Base-by-base conservation (phyloP, 2,113 vertebrate genomes). In the Protobothrops mucrosquamatus region DNA sequence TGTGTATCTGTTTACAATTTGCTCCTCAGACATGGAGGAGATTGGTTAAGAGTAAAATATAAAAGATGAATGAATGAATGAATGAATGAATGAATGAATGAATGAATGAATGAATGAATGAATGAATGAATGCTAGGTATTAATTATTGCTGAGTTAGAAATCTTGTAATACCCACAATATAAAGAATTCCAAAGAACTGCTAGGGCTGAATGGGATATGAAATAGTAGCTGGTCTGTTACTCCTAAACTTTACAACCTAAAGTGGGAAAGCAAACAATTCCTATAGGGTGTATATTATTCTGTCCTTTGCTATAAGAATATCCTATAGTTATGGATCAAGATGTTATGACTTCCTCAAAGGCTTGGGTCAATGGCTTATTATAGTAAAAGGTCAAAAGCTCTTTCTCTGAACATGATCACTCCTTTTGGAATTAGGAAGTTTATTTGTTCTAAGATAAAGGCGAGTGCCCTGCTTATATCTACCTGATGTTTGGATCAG, bases 381-480 rank as follows among this genome's bases (percentile, higher is more conserved):
- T 88, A 92, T 95, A 97, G 93, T 55, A 87, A 95, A 87, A 43
- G 61, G 85, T 69, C 90, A 96, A 48, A 55, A 88, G 94, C 64
- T 95, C 94, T 94, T 94, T 92, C 94, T 92, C 93, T 93, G 14
- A 15, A 92, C 95, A 23, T 0, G 20, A 96, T 92, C 94, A 95
- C 93, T 92, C 88, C 85, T 90, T 0, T 29, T 92, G 46, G 59
- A 92, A 95, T 95, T 92, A 95, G 90, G 0, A 39, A 92, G 93
- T 94, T 97, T 97, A 95, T 97, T 97, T 96, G 93, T 96, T 96
- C 96, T 93, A 56, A 93, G 94, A 95, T 95, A 96, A 96, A 96
- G 93, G 24, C 5, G 0, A 52, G 94, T 94, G 87, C 93, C 90
- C 90, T 89, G 34, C 94, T 96, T 93, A 95, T 96, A 97, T 97